Percentiles rank a stretch among this genome's conserved stretches.
phyloP scores from a whole-genome alignment of 2,797 vertebrate species.

The Avahi laniger region DNA sequence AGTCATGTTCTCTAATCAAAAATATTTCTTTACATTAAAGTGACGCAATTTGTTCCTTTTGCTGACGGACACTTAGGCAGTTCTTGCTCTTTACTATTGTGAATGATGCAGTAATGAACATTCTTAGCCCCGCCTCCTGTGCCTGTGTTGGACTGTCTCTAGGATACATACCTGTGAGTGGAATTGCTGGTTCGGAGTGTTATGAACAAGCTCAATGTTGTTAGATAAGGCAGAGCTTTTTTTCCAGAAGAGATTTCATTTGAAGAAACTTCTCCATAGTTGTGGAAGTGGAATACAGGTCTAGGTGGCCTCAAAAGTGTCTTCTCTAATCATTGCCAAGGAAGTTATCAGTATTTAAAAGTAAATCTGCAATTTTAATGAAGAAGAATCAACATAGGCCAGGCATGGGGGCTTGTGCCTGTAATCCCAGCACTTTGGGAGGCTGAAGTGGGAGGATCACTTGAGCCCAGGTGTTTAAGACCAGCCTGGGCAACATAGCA shows the following conservation, averaged over 20 bases:
- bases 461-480: not conserved
- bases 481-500: not conserved
- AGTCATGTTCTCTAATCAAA: not conserved
- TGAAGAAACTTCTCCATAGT: not conserved
- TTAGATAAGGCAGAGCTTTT: not conserved
- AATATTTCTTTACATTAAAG: not conserved
- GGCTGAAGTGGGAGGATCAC: not conserved
- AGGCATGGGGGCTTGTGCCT: not conserved
- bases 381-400: not conserved
- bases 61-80: accelerated
- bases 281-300: not conserved
- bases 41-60: not conserved
- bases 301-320: not conserved
- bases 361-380: not conserved
- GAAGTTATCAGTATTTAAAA: not conserved
- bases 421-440: not conserved
- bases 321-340: not conserved
- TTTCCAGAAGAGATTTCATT: not conserved
- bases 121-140: not conserved
- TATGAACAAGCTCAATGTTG: not conserved
- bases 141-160: not conserved
- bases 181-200: not conserved
- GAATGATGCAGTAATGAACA: too few species aligned
- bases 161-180: not conserved
- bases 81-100: not conserved